Percentiles rank a stretch among this genome's conserved stretches.
Evolutionary conservation across 2,113 vertebrate genomes (phyloP).

Genomic region (Sardina pilchardus): DNA sequence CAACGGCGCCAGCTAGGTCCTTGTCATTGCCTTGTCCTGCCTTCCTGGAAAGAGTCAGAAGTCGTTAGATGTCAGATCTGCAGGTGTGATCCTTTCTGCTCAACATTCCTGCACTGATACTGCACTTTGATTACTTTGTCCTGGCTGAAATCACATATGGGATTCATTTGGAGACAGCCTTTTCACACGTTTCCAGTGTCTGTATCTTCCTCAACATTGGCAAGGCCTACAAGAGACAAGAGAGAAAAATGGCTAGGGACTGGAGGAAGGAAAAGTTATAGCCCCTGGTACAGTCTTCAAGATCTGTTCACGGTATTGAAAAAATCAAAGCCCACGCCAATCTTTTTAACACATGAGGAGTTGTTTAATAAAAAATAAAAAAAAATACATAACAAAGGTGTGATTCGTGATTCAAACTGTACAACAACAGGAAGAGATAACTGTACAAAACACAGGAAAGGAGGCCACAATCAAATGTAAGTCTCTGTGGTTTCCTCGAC

Average conservation of each 20-base stretch:
- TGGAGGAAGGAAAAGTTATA: neutral
- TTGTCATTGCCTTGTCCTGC: neutral
- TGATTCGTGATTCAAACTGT: neutral
- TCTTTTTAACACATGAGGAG: neutral
- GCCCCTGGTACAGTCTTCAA: neutral
- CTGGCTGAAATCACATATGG: neutral
- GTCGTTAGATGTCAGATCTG: neutral
- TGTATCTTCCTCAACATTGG: neutral
- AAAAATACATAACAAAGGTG: slow-evolving; percentile 5
- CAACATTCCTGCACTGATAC: neutral
- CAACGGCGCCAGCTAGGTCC: neutral
- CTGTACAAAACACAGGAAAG: slow-evolving; percentile 20
- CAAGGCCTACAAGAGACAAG: neutral
- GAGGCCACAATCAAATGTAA: neutral
- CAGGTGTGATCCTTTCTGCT: neutral
- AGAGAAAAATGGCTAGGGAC: neutral
- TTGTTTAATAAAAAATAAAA: slow-evolving; percentile 8
- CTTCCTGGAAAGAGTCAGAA: too few species aligned
- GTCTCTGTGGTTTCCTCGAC: neutral
- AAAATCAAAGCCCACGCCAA: neutral
- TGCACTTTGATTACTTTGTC: neutral
- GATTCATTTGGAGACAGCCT: neutral
- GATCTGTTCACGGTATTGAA: neutral
- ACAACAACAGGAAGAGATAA: neutral
- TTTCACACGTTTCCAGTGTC: neutral